Conservation (phyloP, 2,797 vertebrate species). For the Otolemur crassicaudatus region DNA sequence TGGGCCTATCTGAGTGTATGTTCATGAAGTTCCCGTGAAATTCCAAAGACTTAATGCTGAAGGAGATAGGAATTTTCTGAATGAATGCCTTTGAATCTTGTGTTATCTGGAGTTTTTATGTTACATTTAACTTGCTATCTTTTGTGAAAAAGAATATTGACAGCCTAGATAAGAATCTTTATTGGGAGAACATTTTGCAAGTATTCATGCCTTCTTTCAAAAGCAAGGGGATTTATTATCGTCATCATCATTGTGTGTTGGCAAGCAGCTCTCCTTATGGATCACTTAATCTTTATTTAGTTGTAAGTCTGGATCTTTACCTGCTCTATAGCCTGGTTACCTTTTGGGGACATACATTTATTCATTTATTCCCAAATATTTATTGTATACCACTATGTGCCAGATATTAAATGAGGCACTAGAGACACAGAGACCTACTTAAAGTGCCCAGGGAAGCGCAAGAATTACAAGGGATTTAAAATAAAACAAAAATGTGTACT, state of each 20-base stretch:
- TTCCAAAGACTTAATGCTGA: conserved; percentile 13
- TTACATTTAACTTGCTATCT: background rate
- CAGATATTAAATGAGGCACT: background rate
- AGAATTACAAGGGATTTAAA: background rate
- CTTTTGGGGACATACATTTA: background rate
- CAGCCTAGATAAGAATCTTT: background rate
- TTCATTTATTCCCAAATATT: background rate
- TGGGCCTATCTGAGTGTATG: background rate
- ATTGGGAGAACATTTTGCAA: conserved; percentile 20
- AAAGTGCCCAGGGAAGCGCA: background rate
- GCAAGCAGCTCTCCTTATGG: background rate
- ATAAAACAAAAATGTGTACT: background rate
- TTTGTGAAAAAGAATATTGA: conserved; percentile 42
- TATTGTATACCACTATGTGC: background rate
- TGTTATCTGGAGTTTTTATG: background rate
- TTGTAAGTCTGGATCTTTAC: background rate
- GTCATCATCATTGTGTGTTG: background rate
- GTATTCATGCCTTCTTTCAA: background rate
- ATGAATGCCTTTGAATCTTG: conserved; percentile 29
- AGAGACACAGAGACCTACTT: background rate
- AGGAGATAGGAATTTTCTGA: conserved; percentile 8
- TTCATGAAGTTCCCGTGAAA: background rate
- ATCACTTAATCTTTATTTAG: background rate
- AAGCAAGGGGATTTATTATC: background rate
- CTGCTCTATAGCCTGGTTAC: background rate